Base-by-base conservation (phyloP, 2,113 vertebrate species). In the Copsychus sechellarum region DNA sequence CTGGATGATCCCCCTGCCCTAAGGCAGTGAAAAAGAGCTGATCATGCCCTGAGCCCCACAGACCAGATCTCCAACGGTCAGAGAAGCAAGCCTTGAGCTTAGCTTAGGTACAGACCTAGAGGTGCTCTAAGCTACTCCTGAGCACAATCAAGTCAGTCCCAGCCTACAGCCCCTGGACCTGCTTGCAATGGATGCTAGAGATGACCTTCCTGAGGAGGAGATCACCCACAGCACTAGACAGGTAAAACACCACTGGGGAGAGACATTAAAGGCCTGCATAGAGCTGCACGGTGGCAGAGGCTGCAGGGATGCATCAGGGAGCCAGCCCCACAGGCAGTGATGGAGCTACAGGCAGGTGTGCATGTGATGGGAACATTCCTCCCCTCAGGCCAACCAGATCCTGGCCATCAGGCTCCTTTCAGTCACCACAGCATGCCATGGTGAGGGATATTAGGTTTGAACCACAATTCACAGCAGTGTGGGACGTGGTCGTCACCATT, bases 381-480 rank as follows among this genome's bases (percentile, higher is more conserved):
- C 6, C 54, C 73, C 76, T 54, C 21, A 53, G 48, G 82, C 40
- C 86, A 65, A 6, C 24, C 60, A 78, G 61, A 43, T 40, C 71
- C 42, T 43, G 81, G 57, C 70, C 43, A 40, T 14, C 73, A 38
- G 54, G n/a, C 5, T 50, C 0, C 0, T 82, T 89, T 93, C 87
- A 26, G 70, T 34, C 51, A 47, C 72, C 66, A 34, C 71, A 50
- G 40, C 0, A 11, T 12, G 54, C 72, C 64, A 45, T 3, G 6
- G 83, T 77, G 95, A 95, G 82, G 76, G 93, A 86, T 84, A 66
- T 90, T 70, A 26, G 64, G 72, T 90, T 79, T 93, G 86, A 95
- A 77, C 50, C 8, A 8, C 61, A 81, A 50, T 80, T 81, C 57
- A 19, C 64, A 67, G 70, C 4, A 16, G 64, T 9, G 58, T 1